Percentiles rank a stretch among this genome's conserved stretches.
These are phyloP conservation scores for Wasmannia auropunctata DNA, from an alignment of 1,140 invertebrate species.

Conservation along the genomic window DNA sequence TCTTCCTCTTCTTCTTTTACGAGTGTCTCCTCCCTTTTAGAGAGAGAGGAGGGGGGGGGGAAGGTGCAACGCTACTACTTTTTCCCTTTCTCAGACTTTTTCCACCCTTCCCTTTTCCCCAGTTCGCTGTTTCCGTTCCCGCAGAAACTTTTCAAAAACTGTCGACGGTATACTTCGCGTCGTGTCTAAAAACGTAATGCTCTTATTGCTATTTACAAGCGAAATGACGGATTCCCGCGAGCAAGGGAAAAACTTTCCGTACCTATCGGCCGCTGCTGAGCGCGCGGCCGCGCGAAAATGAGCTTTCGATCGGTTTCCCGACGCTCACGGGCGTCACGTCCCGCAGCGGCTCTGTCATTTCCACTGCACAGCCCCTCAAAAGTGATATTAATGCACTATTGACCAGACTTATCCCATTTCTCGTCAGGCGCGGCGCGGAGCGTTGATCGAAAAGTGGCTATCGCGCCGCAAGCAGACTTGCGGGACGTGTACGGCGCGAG, in stretches of 20 bases:
- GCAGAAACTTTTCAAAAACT: not conserved
- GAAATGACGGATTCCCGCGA: conserved; percentile 5
- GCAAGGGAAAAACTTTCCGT: conserved; percentile 17
- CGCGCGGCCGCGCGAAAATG: not conserved
- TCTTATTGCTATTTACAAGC: conserved; percentile 1
- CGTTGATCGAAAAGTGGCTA: conserved; percentile 51
- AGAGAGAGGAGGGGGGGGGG: too few relatives aligned
- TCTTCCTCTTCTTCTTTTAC: not conserved
- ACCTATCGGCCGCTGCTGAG: not conserved
- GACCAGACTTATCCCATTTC: conserved; percentile 53
- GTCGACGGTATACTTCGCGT: not conserved
- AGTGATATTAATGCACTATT: conserved; percentile 56
- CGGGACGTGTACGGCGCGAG: not conserved
- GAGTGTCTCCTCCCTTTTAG: not conserved
- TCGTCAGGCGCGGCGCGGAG: conserved; percentile 34
- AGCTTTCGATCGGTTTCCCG: conserved; percentile 47
- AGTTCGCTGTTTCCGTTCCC: not conserved
- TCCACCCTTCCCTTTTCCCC: too few relatives aligned
- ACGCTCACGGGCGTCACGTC: conserved; percentile 1
- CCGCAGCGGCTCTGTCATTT: conserved; percentile 36
- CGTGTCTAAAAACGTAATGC: not conserved
- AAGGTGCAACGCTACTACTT: not conserved
- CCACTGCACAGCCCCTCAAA: conserved; percentile 10
- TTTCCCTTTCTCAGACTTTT: not conserved
- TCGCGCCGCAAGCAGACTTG: not conserved